Percentiles rank a stretch among this genome's conserved stretches.
These are phyloP conservation scores for Agrypnus murinus DNA, from an alignment of 2,888 invertebrate species.

Conservation along the genomic window DNA sequence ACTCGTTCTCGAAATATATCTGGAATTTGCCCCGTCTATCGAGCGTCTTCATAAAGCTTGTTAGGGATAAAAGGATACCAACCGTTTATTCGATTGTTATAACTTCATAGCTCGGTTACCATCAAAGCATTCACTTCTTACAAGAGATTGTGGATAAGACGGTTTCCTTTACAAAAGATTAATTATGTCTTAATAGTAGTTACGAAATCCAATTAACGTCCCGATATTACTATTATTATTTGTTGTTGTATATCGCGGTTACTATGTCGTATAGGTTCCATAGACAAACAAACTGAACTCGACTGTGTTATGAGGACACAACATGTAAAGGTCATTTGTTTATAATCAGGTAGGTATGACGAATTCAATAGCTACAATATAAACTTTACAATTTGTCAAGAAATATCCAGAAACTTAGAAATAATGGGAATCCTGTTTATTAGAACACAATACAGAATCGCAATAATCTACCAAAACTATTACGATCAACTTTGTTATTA, in stretches of 20 bases:
- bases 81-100: constrained; percentile 43
- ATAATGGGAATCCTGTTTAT: too few relatives aligned
- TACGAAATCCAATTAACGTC: constrained; percentile 38
- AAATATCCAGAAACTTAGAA: too few relatives aligned
- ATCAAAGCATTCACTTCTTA: constrained; percentile 41
- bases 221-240: constrained; percentile 28
- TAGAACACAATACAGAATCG: too few relatives aligned
- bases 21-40: constrained; percentile 30
- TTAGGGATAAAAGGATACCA: constrained; percentile 41
- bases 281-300: neutral
- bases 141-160: constrained; percentile 40
- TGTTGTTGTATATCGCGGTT: constrained; percentile 31
- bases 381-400: too few relatives aligned
- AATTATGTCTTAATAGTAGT: constrained; percentile 40
- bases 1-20: constrained; percentile 36
- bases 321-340: neutral
- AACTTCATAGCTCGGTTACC: constrained; percentile 40
- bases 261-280: constrained; percentile 10
- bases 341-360: neutral
- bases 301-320: neutral
- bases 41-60: constrained; percentile 46
- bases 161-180: constrained; percentile 41
- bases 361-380: too few relatives aligned
- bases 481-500: too few relatives aligned
- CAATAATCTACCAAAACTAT: too few relatives aligned